Evolutionary conservation across 37 sponge, comb jelly and placozoan genomes (phyloP).

Genomic region (Petrosia ficiformis): DNA sequence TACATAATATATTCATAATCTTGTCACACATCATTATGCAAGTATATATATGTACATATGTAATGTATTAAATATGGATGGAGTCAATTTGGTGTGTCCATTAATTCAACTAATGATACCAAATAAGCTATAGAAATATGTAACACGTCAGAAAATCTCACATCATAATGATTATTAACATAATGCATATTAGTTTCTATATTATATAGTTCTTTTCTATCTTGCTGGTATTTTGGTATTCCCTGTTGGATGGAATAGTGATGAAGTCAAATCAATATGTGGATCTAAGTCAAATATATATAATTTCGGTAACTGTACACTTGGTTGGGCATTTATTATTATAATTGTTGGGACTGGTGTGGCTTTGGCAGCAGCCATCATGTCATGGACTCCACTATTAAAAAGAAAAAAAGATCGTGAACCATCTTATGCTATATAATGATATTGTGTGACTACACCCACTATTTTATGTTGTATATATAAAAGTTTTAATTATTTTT

Average conservation of each 20-base stretch:
- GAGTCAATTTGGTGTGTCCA: too few species aligned
- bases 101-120: too few species aligned
- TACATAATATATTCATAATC: too few species aligned
- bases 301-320: slow-evolving; percentile 24
- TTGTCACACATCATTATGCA: background rate
- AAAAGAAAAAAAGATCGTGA: slow-evolving; percentile 40
- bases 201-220: slow-evolving; percentile 47
- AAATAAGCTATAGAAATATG: too few species aligned
- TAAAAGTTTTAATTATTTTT: too few species aligned
- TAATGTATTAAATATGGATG: too few species aligned
- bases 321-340: slow-evolving; percentile 76
- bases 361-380: slow-evolving; percentile 27
- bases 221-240: slow-evolving; percentile 36
- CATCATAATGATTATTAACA: too few species aligned
- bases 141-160: too few species aligned
- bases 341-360: slow-evolving; percentile 50
- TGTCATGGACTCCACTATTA: slow-evolving; percentile 66
- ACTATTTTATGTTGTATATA: too few species aligned
- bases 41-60: background rate
- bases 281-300: slow-evolving; percentile 24
- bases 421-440: background rate
- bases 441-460: too few species aligned
- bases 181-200: too few species aligned
- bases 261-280: slow-evolving; percentile 35
- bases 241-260: slow-evolving; percentile 58